phyloP scores from a whole-genome alignment of 2,888 invertebrate species.

The Chesias legatella region DNA sequence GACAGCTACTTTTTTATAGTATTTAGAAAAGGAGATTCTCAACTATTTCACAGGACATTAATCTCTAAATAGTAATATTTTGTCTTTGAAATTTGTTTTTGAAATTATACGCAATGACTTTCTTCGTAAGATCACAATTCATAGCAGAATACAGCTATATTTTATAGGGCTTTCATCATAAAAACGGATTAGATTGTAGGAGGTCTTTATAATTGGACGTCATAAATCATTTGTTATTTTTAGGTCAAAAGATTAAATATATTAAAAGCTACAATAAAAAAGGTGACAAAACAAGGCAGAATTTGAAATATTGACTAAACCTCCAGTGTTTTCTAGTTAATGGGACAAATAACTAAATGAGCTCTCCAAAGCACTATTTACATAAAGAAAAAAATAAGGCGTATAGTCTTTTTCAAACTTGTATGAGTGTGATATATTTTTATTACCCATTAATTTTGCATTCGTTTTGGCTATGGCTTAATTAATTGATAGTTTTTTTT shows the following conservation, averaged over 20 bases:
- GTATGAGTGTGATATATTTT: too few species aligned
- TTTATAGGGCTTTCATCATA: conserved; percentile 28
- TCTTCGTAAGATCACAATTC: conserved; percentile 19
- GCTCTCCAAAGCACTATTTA: too few species aligned
- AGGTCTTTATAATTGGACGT: conserved; percentile 31
- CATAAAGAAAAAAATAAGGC: too few species aligned
- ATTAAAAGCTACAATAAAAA: conserved; percentile 31
- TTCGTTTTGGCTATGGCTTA: neutral
- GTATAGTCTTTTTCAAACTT: too few species aligned
- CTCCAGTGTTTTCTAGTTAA: too few species aligned
- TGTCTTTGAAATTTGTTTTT: conserved; percentile 7
- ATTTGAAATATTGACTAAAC: conserved; percentile 41
- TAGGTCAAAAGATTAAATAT: conserved; percentile 40
- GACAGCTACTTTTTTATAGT: too few species aligned
- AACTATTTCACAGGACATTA: conserved; percentile 13
- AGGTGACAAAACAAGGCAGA: conserved; percentile 38
- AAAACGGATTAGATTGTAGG: conserved; percentile 18
- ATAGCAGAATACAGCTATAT: conserved; percentile 14
- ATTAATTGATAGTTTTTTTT: too few species aligned
- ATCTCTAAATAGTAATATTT: conserved; percentile 15
- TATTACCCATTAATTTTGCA: too few species aligned
- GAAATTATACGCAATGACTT: conserved; percentile 16
- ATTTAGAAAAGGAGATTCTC: too few species aligned
- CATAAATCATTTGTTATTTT: conserved; percentile 34
- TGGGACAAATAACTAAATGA: too few species aligned